Base-by-base conservation (phyloP, 1,140 invertebrate genomes). In the Megalonaias nervosa region DNA sequence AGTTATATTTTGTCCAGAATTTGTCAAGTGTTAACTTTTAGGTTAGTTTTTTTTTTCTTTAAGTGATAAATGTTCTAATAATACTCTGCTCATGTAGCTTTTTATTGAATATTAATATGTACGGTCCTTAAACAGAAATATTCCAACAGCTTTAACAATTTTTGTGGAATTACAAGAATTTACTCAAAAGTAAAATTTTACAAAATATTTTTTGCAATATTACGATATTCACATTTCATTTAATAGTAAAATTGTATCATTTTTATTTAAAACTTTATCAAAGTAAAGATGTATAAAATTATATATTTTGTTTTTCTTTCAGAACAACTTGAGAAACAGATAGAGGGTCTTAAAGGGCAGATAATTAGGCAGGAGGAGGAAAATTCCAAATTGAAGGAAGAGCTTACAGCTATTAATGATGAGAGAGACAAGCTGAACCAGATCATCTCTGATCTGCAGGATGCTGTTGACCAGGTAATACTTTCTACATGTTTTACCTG, bases 291-390 rank as follows among this genome's bases (percentile, higher is more conserved):
- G 38, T 6, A 11, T 48, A 48, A 6, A 31, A 48, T 48, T 48
- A 48, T 48, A 48, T 48, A 48, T 48, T 48, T 48, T 38, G 9
- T 38, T 48, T 31, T 48, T 48, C 38, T 56, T 75, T 19, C 77
- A 87, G 85, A 48, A 70, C 64, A 84, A 60, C 69, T 85, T 6
- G 69, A 77, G 61, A 64, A 61, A 9, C 71, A 81, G n/a, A 67
- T 82, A 58, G 80, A 90, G 76, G 92, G 93, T 85, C 86, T 92
- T 82, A 91, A 93, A 84, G 89, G 87, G 77, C 88, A 78, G 57
- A 76, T 70, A 19, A 65, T 66, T 21, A n/a, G 61, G 6, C 26
- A 82, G 19, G 69, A 71, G 61, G 59, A 74, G 48, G 72, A 82
- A 17, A 79, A 75, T 66, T 48, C 56, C 2, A 48, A 75, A 16